Conservation (phyloP, 2,797 vertebrate species). For the Microctenopoma lineatum region DNA sequence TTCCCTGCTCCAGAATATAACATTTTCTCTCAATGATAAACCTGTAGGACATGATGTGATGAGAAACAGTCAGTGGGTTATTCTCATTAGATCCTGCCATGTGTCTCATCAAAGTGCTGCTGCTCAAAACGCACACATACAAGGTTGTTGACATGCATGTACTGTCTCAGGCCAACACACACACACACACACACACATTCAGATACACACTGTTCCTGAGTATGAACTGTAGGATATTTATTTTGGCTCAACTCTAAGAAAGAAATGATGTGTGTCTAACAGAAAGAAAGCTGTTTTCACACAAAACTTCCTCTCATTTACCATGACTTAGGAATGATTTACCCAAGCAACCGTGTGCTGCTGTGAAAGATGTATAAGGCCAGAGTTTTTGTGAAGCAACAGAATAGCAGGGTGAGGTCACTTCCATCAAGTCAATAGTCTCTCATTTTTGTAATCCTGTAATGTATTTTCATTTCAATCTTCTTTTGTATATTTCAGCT, state of each 20-base stretch:
- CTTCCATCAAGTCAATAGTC: constrained; percentile 6
- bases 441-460: no score
- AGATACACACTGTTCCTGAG: constrained; percentile 89
- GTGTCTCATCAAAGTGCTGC: constrained; percentile 78
- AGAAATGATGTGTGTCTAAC: constrained; percentile 36
- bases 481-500: background rate
- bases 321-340: constrained; percentile 39
- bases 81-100: constrained; percentile 46
- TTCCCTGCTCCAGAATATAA: constrained; percentile 65
- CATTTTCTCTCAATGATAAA: constrained; percentile 50
- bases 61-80: constrained; percentile 68
- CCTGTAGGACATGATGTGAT: constrained; percentile 48
- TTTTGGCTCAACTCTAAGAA: constrained; percentile 67
- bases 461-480: no score
- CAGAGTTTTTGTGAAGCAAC: constrained; percentile 46
- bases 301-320: constrained; percentile 37
- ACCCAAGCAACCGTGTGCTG: constrained; percentile 42
- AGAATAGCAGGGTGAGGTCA: background rate
- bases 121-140: constrained; percentile 67
- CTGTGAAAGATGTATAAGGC: constrained; percentile 50
- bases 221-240: constrained; percentile 75
- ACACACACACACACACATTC: constrained; percentile 81
- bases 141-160: constrained; percentile 45
- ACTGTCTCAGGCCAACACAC: constrained; percentile 57
- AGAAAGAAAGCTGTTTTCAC: constrained; percentile 27